These are phyloP conservation scores for Pyrochroa serraticornis DNA, from an alignment of 2,888 invertebrate genomes.

Conservation along the genomic window DNA sequence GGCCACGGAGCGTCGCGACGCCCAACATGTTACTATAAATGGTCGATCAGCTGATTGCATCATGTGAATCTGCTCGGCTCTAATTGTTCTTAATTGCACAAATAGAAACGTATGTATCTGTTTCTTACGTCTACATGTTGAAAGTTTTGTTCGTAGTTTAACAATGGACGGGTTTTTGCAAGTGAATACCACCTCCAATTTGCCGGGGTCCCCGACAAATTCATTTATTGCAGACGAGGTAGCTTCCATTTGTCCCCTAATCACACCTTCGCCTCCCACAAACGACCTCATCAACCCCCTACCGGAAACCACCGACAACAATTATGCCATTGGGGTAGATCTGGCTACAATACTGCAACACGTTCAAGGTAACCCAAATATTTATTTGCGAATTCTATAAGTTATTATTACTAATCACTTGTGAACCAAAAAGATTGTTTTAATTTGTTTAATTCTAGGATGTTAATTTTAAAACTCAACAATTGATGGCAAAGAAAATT, in stretches of 20 bases:
- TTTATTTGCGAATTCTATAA: too few relatives aligned
- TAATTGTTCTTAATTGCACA: constrained; percentile 19
- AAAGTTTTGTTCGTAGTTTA: background rate
- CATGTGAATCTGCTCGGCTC: constrained; percentile 12
- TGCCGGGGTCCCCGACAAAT: constrained; percentile 52
- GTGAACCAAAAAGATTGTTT: too few relatives aligned
- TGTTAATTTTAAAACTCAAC: too few relatives aligned
- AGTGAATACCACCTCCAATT: constrained; percentile 39
- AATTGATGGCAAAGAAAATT: too few relatives aligned
- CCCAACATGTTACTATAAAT: constrained; percentile 17
- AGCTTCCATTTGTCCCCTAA: constrained; percentile 56
- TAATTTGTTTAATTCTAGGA: too few relatives aligned
- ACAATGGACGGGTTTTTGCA: constrained; percentile 40
- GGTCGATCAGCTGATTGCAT: constrained; percentile 23
- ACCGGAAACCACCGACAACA: constrained; percentile 48
- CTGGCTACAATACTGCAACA: constrained; percentile 54
- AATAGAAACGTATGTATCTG: constrained; percentile 14
- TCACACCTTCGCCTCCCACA: constrained; percentile 58
- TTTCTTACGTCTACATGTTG: background rate
- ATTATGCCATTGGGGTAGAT: constrained; percentile 51
- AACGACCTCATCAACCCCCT: constrained; percentile 55
- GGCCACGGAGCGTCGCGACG: constrained; percentile 21
- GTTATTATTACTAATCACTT: too few relatives aligned
- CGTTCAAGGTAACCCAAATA: constrained; percentile 49
- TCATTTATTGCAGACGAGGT: constrained; percentile 56